Percentiles rank a stretch among this genome's conserved stretches.
Evolutionary conservation across 37 sponge, comb jelly and placozoan genomes (phyloP).

Genomic region (Cliona cf. orientalis): DNA sequence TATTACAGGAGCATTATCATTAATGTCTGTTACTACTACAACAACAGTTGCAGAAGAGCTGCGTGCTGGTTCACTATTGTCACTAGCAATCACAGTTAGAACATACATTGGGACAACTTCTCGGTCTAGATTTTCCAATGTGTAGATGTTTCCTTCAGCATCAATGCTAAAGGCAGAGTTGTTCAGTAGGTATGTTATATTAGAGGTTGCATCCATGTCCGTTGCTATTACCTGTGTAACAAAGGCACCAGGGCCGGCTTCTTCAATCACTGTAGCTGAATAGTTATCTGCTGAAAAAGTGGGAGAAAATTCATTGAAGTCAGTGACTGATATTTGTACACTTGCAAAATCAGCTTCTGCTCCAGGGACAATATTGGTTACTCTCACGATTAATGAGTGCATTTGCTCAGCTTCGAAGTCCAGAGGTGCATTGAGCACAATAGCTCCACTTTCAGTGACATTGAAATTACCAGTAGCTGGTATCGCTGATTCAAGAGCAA

Average conservation of each 20-base stretch:
- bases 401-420: slow-evolving; percentile 19
- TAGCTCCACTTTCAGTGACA: slow-evolving; percentile 18
- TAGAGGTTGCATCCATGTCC: slow-evolving; percentile 50
- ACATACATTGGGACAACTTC: slow-evolving; percentile 21
- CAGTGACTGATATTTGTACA: slow-evolving; percentile 35
- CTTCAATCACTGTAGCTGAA: slow-evolving; percentile 41
- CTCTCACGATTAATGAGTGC: slow-evolving; percentile 27
- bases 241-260: not conserved
- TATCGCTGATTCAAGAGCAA: not conserved
- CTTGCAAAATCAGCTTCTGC: slow-evolving; percentile 3
- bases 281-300: slow-evolving; percentile 32
- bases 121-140: slow-evolving; percentile 39
- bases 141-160: slow-evolving; percentile 14
- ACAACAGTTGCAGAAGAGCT: slow-evolving; percentile 29
- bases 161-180: not conserved
- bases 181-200: slow-evolving; percentile 38
- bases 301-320: slow-evolving; percentile 74
- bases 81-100: slow-evolving; percentile 56
- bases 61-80: slow-evolving; percentile 29
- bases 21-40: slow-evolving; percentile 63
- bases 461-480: slow-evolving; percentile 11
- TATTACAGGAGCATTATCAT: slow-evolving; percentile 75
- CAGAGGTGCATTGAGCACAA: slow-evolving; percentile 22
- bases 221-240: slow-evolving; percentile 45
- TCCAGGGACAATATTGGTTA: slow-evolving; percentile 12